A percentile compares a stretch with the other conserved stretches of the same genome.
These are phyloP conservation scores for Ochotona princeps DNA, from an alignment of 2,113 vertebrate species.

Conservation along the genomic window DNA sequence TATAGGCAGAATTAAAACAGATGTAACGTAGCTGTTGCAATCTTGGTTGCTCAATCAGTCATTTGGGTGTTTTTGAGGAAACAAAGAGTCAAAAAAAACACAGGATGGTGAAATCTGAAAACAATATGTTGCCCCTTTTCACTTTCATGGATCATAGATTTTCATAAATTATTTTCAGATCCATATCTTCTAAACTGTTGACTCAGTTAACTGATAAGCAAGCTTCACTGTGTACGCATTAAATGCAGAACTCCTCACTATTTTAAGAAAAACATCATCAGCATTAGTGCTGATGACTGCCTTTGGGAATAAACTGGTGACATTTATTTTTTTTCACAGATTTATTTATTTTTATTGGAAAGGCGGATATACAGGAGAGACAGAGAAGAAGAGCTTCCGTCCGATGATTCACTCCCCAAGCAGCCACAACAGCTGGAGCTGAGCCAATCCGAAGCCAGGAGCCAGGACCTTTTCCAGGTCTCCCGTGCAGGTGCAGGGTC, in stretches of 20 bases:
- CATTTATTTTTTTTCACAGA: neutral
- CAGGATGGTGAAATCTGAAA: neutral
- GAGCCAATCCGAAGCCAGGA: no score
- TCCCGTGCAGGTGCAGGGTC: no score
- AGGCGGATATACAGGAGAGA: no score
- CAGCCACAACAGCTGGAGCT: no score
- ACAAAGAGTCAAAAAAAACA: constrained; percentile 12
- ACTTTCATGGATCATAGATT: constrained; percentile 32
- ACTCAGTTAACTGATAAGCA: constrained; percentile 58
- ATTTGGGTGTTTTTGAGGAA: neutral
- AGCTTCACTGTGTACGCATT: neutral
- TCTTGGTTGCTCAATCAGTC: neutral
- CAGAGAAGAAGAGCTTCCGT: no score
- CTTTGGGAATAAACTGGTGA: constrained; percentile 1
- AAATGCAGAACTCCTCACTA: neutral
- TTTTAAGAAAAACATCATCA: constrained; percentile 48
- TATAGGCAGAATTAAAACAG: neutral
- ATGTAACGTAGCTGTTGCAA: neutral
- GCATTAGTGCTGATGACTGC: neutral
- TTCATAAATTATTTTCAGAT: constrained; percentile 52
- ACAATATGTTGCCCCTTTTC: neutral
- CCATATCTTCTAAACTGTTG: constrained; percentile 52
- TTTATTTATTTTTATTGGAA: no score
- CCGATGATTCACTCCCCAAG: no score
- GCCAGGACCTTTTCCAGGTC: no score